Evolutionary conservation across 2,113 vertebrate genomes (phyloP).

Genomic region (Spea bombifrons): DNA sequence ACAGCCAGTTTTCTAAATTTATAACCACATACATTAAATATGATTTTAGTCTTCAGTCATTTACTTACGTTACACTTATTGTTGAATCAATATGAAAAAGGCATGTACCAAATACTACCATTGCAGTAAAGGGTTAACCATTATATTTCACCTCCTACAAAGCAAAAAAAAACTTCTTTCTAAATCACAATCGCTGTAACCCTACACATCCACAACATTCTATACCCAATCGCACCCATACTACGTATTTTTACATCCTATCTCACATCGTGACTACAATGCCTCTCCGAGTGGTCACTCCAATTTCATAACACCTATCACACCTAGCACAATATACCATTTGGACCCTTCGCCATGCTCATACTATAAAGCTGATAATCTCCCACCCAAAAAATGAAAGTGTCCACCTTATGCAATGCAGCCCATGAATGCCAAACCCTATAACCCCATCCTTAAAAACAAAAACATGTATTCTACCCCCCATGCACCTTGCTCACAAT

Average conservation of each 20-base stretch:
- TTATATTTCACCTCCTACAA: not conserved
- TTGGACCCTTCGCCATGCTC: not conserved
- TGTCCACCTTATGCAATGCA: too few species aligned
- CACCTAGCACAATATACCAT: not conserved
- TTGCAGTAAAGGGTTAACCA: not conserved
- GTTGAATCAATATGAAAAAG: too few species aligned
- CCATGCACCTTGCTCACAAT: slow-evolving; percentile 18
- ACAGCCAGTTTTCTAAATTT: not conserved
- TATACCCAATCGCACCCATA: too few species aligned
- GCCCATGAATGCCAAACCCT: not conserved
- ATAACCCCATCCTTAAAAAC: not conserved
- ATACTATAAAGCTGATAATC: not conserved
- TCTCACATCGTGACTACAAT: too few species aligned
- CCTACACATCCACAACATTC: not conserved
- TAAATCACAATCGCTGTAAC: not conserved
- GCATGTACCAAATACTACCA: not conserved
- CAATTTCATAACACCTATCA: not conserved
- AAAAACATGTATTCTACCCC: too few species aligned
- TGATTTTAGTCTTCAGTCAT: too few species aligned
- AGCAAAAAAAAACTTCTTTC: not conserved
- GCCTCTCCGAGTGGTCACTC: too few species aligned
- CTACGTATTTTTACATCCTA: too few species aligned
- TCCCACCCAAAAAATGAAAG: not conserved
- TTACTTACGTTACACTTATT: too few species aligned
- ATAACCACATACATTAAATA: too few species aligned